Evolutionary conservation across 2,797 vertebrate species (phyloP).

Genomic region (Coranthus polyacanthus): DNA sequence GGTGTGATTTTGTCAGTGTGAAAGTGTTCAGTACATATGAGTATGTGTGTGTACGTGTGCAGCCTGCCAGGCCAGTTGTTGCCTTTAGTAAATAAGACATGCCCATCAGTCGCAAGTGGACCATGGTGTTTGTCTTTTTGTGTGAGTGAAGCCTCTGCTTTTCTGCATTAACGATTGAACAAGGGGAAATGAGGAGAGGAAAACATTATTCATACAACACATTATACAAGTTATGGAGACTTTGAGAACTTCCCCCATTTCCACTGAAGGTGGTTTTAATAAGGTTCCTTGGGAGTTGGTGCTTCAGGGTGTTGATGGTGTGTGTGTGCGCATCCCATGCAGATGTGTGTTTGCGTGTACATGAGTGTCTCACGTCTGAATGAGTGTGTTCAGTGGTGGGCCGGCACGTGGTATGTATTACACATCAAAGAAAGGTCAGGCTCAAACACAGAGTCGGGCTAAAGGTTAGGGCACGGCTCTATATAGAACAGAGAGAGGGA

Average conservation of each 20-base stretch:
- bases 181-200: conserved; percentile 78
- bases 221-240: conserved; percentile 86
- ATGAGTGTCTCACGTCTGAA: conserved; percentile 66
- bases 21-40: conserved; percentile 25
- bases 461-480: conserved; percentile 83
- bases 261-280: conserved; percentile 87
- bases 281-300: conserved; percentile 87
- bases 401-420: conserved; percentile 82
- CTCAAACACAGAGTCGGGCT: conserved; percentile 81
- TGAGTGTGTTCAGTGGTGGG: conserved; percentile 70
- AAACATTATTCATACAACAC: conserved; percentile 87
- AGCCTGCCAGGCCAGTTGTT: conserved; percentile 76
- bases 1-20: conserved; percentile 51
- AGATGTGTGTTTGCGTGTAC: conserved; percentile 39
- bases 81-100: conserved; percentile 84
- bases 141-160: conserved; percentile 78
- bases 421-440: conserved; percentile 85
- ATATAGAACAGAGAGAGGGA: conserved; percentile 83
- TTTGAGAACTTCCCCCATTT: conserved; percentile 86
- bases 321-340: conserved; percentile 12
- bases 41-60: conserved; percentile 15
- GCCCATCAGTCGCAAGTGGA: conserved; percentile 74
- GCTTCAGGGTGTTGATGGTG: conserved; percentile 77
- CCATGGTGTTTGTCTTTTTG: conserved; percentile 78
- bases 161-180: conserved; percentile 81